Conservation (phyloP, 2,888 invertebrate species). For the Myathropa florea region DNA sequence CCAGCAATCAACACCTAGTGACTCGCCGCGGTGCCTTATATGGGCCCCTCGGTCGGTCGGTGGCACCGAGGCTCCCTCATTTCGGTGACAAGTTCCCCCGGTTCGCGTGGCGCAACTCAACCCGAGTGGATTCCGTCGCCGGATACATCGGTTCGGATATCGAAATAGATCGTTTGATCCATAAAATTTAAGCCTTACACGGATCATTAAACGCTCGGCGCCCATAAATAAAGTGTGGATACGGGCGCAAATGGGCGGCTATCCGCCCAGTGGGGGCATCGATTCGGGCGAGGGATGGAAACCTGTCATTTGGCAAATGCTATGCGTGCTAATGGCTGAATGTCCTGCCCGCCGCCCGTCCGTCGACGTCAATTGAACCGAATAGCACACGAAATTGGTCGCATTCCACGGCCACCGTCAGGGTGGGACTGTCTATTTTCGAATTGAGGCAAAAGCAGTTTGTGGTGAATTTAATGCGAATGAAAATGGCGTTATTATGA, state of each 20-base stretch:
- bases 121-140: constrained; percentile 37
- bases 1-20: constrained; percentile 49
- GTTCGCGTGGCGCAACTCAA: constrained; percentile 38
- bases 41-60: neutral
- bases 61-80: neutral
- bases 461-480: constrained; percentile 31
- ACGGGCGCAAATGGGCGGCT: neutral
- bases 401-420: neutral
- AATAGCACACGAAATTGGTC: constrained; percentile 27
- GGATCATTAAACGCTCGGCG: constrained; percentile 53
- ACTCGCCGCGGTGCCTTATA: neutral
- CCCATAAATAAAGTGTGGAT: constrained; percentile 48
- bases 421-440: constrained; percentile 16
- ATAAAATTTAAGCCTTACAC: constrained; percentile 56
- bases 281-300: neutral
- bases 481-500: constrained; percentile 18
- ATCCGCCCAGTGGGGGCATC: neutral
- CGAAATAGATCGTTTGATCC: constrained; percentile 66
- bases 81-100: constrained; percentile 19
- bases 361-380: constrained; percentile 18
- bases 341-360: constrained; percentile 10
- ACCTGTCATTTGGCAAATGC: constrained; percentile 36
- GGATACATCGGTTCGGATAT: constrained; percentile 40
- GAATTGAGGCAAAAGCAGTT: constrained; percentile 23
- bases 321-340: constrained; percentile 34